These are phyloP conservation scores for Sinotaia quadrata DNA, from an alignment of 2,888 invertebrate genomes.

Conservation along the genomic window DNA sequence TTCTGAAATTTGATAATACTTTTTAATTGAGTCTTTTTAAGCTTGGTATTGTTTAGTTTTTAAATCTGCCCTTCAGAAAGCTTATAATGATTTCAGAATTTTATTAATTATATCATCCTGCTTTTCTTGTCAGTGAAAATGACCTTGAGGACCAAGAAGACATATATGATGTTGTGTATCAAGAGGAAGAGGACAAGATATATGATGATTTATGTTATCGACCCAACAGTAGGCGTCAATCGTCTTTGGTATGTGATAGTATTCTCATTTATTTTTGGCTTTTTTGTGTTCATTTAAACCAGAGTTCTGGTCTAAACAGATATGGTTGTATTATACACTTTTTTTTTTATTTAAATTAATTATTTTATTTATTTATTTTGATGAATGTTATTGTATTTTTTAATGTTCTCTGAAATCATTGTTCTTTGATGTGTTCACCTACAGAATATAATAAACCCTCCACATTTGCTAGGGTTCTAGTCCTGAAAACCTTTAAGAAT, in stretches of 20 bases:
- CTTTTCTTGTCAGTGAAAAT: conserved; percentile 49
- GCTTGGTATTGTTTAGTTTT: no score
- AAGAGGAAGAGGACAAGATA: conserved; percentile 84
- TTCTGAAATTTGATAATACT: no score
- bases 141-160: conserved; percentile 69
- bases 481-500: no score
- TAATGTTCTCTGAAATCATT: no score
- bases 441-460: no score
- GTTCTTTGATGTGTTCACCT: no score
- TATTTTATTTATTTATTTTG: no score
- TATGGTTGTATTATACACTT: background rate
- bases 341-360: background rate
- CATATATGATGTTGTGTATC: conserved; percentile 64
- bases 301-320: background rate
- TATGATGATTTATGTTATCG: conserved; percentile 85
- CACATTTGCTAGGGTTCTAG: no score
- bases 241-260: conserved; percentile 3
- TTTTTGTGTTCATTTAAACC: no score
- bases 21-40: no score
- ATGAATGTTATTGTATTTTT: no score
- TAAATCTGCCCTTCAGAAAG: no score
- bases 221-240: conserved; percentile 13
- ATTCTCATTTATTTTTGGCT: background rate
- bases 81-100: background rate
- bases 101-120: background rate